These are phyloP conservation scores for Moxostoma hubbsi DNA, from an alignment of 2,797 vertebrate genomes.

Conservation along the genomic window DNA sequence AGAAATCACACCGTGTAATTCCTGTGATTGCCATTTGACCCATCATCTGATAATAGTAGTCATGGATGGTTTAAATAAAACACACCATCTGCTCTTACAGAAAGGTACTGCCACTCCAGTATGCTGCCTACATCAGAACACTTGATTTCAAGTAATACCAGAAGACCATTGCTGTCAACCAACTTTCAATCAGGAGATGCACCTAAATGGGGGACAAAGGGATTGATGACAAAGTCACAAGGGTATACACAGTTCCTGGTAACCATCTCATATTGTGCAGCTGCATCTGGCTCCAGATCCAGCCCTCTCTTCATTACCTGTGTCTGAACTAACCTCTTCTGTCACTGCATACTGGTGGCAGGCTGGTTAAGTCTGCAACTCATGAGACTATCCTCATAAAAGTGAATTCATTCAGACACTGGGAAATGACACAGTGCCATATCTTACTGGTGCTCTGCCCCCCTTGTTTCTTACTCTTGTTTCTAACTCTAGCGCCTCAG, in stretches of 20 bases:
- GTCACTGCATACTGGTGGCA: conserved; percentile 8
- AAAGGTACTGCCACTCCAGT: background rate
- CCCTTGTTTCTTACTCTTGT: background rate
- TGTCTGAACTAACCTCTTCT: conserved; percentile 33
- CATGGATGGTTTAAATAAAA: background rate
- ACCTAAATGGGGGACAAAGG: background rate
- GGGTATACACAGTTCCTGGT: background rate
- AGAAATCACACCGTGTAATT: conserved; percentile 5
- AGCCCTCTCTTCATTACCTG: conserved; percentile 27
- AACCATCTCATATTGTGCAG: conserved; percentile 7
- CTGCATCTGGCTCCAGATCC: conserved; percentile 27
- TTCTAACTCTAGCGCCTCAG: conserved; percentile 25
- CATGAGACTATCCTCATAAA: conserved; percentile 34
- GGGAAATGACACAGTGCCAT: conserved; percentile 7
- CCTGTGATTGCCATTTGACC: background rate
- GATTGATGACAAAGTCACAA: conserved; percentile 10
- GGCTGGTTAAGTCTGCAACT: conserved; percentile 20
- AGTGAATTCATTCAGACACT: conserved; percentile 26
- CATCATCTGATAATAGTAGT: too few relatives aligned
- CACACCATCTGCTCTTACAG: background rate
- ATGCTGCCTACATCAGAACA: background rate
- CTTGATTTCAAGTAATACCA: conserved; percentile 1
- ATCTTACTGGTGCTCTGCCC: conserved; percentile 27
- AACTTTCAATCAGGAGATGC: background rate
- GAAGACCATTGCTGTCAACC: background rate